phyloP scores from a whole-genome alignment of 2,888 invertebrate species.

The Metallyticus violacea region DNA sequence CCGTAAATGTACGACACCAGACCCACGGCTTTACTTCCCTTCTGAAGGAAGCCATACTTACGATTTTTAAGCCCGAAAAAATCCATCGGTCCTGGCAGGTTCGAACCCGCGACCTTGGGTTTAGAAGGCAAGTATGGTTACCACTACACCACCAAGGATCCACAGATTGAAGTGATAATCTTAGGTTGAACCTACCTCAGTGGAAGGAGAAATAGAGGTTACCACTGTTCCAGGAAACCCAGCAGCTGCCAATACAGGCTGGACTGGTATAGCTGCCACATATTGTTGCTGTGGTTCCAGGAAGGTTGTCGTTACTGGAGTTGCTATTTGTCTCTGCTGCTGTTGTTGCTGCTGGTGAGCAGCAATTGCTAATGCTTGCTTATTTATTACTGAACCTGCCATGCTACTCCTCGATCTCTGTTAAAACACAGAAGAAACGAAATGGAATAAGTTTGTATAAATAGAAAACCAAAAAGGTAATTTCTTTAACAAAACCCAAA shows the following conservation, averaged over 20 bases:
- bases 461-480: no score
- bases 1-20: no score
- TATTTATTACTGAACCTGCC: background rate
- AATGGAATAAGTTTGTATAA: background rate
- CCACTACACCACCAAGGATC: no score
- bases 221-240: slow-evolving; percentile 49
- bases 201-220: slow-evolving; percentile 46
- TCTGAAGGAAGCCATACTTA: no score
- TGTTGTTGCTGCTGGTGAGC: slow-evolving; percentile 27
- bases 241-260: slow-evolving; percentile 52
- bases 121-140: no score
- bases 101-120: no score
- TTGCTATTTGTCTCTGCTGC: slow-evolving; percentile 32
- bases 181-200: slow-evolving; percentile 5
- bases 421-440: slow-evolving; percentile 18
- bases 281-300: slow-evolving; percentile 44
- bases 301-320: background rate
- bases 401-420: slow-evolving; percentile 42
- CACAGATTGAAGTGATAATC: no score
- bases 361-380: slow-evolving; percentile 10
- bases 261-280: slow-evolving; percentile 57
- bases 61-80: no score
- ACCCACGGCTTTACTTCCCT: no score
- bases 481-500: no score
- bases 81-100: no score